Evolutionary conservation across 2,888 invertebrate genomes (phyloP), one percentile per base, ranked within the genome.

Genomic region (Arge pagana): DNA sequence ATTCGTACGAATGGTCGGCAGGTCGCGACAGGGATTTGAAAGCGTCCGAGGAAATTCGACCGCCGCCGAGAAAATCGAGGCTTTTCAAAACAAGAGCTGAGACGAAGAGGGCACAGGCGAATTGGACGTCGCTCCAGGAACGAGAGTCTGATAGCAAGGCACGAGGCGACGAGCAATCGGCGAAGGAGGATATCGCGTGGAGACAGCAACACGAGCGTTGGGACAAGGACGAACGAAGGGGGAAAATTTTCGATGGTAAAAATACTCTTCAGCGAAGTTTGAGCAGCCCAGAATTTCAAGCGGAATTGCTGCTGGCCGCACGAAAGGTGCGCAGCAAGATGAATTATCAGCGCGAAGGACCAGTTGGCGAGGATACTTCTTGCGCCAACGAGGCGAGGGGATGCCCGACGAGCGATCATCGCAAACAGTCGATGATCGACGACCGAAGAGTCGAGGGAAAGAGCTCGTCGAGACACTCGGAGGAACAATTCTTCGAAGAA

Each of bases 71-170:
- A 57, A 83, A 84, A 70, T 79, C 84, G 40, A 82, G 88, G 41
- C 80, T 89, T 26, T 90, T 89, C 73, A 88, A 86, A 78, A 89
- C 88, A 40, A 83, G 86, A 70, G 86, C 85, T 42, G 88, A 89
- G 79, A 85, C 86, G 55, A 85, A 84, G 76, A 83, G 83, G 66
- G 65, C 67, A 2, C 68, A 63, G 53, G 60, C 59, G 56, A 70
- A 64, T 36, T 68, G 64, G 70, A 63, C 50, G 4, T 49, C 61
- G 37, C 3, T 52, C 54, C 24, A 58, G 62, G 33, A 57, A 52
- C 48, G 62, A 61, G 23, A 45, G 63, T 50, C 36, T 26, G 43
- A 33, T 42, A 48, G 24, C 28, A 52, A 30, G 41, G 53, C 59
- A 36, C 59, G 59, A 53, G 42, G 55, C 39, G 57, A 52, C 50